Evolutionary conservation across 2,113 vertebrate species (phyloP), one percentile per base, ranked within the genome.

Genomic region (Eptesicus fuscus): DNA sequence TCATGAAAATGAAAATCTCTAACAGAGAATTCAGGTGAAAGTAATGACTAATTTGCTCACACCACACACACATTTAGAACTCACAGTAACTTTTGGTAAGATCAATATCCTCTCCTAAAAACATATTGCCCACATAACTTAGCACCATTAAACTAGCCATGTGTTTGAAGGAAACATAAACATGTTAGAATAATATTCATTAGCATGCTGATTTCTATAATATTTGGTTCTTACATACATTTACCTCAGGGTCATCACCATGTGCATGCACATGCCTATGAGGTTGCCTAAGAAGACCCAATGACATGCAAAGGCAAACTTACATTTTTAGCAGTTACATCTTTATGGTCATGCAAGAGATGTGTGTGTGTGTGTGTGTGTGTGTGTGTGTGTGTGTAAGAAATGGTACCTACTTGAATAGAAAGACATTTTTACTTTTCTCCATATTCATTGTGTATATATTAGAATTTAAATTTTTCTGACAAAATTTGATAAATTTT

Each of bases 81-180:
- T 96, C 56, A 20, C 11, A 61, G 13, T 47, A 69, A 82, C 22
- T 87, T 79, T 56, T 3, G 32, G 11, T 32, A 44, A 69, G 42
- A 86, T 78, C 25, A 25, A 14, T 88, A 84, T 92, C 35, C n/a
- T 56, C 53, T 90, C 16, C 85, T 91, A 96, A 87, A 96, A 89
- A 63, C 88, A 88, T 61, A 30, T 86, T 82, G 18, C 56, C 82
- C 88, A 88, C 0, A 4, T 56, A 78, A 74, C 80, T 95, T 91
- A 98, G 49, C 14, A 76, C 4, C 79, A 79, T 47, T 37, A 95
- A 94, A 80, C 0, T 10, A 47, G 23, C 16, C 74, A 83, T 61
- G 76, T n/a, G 59, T 56, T 73, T 88, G 91, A 96, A 56, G 80
- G 85, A 97, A 97, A 89, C 10, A 61, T 42, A 71, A 79, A 44